Evolutionary conservation across 2,113 vertebrate species (phyloP).

Genomic region (Heliornis fulica): DNA sequence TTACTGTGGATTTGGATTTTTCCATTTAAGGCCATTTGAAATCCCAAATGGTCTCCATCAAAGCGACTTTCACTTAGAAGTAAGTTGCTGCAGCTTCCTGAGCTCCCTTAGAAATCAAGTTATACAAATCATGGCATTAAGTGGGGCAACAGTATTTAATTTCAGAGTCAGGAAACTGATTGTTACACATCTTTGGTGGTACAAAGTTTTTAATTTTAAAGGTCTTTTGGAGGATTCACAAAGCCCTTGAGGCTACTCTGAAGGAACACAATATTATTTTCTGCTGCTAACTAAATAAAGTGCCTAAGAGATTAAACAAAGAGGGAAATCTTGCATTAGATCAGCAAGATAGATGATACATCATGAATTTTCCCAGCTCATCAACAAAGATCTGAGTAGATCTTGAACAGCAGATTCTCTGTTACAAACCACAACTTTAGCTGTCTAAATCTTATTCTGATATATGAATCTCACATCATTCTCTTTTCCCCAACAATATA

Average conservation of each 20-base stretch:
- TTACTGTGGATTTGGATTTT: conserved; percentile 33
- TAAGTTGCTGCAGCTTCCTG: conserved; percentile 12
- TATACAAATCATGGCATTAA: conserved; percentile 10
- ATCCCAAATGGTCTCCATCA: conserved; percentile 20
- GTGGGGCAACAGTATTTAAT: conserved; percentile 11
- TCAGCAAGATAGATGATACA: neutral
- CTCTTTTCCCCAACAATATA: neutral
- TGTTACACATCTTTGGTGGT: neutral
- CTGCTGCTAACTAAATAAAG: neutral
- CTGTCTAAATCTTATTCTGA: neutral
- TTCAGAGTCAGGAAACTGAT: neutral
- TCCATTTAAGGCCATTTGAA: conserved; percentile 31
- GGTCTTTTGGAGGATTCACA: conserved; percentile 17
- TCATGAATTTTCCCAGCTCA: neutral
- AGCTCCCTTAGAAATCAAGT: conserved; percentile 27
- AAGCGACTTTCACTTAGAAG: neutral
- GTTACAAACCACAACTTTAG: neutral
- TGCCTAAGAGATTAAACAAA: neutral
- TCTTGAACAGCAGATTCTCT: neutral
- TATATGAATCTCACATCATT: neutral
- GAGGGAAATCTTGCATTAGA: neutral
- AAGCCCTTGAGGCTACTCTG: neutral
- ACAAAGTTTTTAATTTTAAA: conserved; percentile 26
- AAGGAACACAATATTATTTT: neutral
- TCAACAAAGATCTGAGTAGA: neutral